These are phyloP conservation scores for Gymnobelideus leadbeateri DNA, from an alignment of 2,113 vertebrate genomes.

Conservation along the genomic window DNA sequence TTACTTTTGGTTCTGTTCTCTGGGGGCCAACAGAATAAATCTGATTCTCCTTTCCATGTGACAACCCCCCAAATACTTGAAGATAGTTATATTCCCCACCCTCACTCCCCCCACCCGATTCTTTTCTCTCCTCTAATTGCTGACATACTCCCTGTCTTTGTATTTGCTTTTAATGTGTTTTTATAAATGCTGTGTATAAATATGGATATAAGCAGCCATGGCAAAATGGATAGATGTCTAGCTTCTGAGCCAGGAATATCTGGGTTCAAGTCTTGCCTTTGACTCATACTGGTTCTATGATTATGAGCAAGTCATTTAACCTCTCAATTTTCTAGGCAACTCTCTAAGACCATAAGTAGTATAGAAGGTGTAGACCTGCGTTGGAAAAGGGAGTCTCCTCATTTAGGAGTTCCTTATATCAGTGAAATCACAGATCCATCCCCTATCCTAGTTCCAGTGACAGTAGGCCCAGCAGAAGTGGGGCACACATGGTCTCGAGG, in stretches of 20 bases:
- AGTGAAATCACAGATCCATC: not conserved
- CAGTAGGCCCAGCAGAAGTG: not conserved
- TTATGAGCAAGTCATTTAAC: not conserved
- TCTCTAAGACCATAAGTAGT: not conserved
- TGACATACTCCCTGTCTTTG: not conserved
- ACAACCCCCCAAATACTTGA: not conserved
- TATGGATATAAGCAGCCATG: too few relatives aligned
- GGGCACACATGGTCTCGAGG: too few relatives aligned
- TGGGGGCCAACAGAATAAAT: not conserved
- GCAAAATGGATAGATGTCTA: too few relatives aligned
- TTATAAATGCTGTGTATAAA: too few relatives aligned
- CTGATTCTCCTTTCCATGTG: not conserved
- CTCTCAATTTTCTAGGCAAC: not conserved
- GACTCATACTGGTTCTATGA: not conserved
- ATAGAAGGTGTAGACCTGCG: not conserved
- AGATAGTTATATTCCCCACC: not conserved
- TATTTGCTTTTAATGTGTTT: not conserved
- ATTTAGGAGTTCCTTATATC: not conserved
- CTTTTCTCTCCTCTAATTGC: not conserved
- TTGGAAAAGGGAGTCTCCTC: not conserved
- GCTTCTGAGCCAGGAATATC: too few relatives aligned
- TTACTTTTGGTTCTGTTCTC: not conserved
- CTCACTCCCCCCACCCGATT: not conserved
- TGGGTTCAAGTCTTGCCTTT: too few relatives aligned
- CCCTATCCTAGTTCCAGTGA: not conserved